Conservation (phyloP, 2,888 invertebrate species). For the Labia minor region DNA sequence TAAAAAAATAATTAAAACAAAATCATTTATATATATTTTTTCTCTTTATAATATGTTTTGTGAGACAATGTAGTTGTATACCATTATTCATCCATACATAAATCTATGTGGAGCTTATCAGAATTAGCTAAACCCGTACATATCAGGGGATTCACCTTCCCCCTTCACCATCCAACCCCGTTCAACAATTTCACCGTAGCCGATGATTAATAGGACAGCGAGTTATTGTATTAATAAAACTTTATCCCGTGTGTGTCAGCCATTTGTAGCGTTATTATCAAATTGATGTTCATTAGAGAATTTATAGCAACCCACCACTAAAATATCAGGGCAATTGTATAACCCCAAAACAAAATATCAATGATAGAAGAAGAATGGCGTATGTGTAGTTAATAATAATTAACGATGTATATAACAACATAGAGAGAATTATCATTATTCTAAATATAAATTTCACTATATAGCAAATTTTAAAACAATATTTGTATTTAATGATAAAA, state of each 20-base stretch:
- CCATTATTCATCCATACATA: background rate
- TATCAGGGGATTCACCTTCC: background rate
- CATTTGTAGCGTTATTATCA: slow-evolving; percentile 13
- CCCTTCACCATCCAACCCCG: background rate
- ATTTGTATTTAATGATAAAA: slow-evolving; percentile 1
- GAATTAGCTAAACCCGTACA: background rate
- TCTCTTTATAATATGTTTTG: too few species aligned
- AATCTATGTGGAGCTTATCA: background rate
- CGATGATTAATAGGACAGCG: slow-evolving; percentile 4
- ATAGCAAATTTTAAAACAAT: background rate
- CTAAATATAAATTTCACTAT: too few species aligned
- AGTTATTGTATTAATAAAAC: slow-evolving; percentile 7
- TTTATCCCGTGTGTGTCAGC: slow-evolving; percentile 7
- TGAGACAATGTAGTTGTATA: too few species aligned
- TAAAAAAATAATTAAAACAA: too few species aligned
- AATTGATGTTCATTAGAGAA: slow-evolving; percentile 7
- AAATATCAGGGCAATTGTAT: slow-evolving; percentile 1
- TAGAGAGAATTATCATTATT: too few species aligned
- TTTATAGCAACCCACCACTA: background rate
- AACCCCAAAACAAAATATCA: background rate
- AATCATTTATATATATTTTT: too few species aligned
- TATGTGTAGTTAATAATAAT: slow-evolving; percentile 3
- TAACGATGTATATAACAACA: slow-evolving; percentile 13
- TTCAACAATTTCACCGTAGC: background rate
- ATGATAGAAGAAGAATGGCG: too few species aligned